Evolutionary conservation across 1,140 invertebrate genomes (phyloP).

Genomic region (Danaus plexippus): DNA sequence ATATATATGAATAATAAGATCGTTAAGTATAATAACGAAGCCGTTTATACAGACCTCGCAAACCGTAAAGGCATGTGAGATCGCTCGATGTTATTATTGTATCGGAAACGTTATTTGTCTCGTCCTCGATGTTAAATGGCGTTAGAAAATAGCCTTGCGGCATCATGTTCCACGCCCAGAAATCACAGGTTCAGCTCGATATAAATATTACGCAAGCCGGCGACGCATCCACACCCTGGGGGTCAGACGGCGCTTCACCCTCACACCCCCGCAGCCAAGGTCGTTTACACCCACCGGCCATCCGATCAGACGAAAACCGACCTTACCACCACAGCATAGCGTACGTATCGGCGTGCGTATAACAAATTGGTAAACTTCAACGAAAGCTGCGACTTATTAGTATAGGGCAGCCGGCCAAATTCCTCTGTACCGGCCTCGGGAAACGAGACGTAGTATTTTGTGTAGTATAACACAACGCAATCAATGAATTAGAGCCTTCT

Average conservation of each 20-base stretch:
- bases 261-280: constrained; percentile 34
- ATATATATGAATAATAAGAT: no score
- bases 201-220: constrained; percentile 52
- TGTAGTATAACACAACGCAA: constrained; percentile 32
- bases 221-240: constrained; percentile 29
- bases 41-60: no score
- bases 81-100: no score
- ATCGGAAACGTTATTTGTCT: no score
- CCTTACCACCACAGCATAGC: background rate
- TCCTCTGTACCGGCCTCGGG: constrained; percentile 10
- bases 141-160: no score
- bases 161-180: constrained; percentile 13
- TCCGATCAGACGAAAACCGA: constrained; percentile 5
- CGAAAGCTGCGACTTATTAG: constrained; percentile 20
- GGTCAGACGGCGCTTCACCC: constrained; percentile 27
- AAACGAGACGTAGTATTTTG: constrained; percentile 23
- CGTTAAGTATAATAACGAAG: no score
- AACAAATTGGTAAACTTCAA: constrained; percentile 14
- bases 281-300: constrained; percentile 19
- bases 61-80: no score
- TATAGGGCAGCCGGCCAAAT: constrained; percentile 14
- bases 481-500: constrained; percentile 46
- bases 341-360: background rate
- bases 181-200: constrained; percentile 17
- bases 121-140: no score